Evolutionary conservation across 2,888 invertebrate species (phyloP).

Genomic region (Endotricha flammealis): DNA sequence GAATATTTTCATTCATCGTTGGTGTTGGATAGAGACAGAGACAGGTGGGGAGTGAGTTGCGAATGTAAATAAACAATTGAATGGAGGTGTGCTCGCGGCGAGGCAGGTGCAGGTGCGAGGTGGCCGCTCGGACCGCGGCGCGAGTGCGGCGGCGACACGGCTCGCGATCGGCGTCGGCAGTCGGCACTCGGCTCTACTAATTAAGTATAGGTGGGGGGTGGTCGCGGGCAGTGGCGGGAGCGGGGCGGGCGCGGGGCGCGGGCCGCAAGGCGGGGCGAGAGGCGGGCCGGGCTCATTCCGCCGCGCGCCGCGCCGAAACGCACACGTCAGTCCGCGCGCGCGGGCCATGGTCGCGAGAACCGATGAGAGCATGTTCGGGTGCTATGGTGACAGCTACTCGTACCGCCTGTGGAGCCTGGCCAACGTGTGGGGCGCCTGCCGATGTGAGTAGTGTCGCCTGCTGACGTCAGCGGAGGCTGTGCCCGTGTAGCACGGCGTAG

Average conservation of each 20-base stretch:
- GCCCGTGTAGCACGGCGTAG: slow-evolving; percentile 51
- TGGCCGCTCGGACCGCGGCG: too few species aligned
- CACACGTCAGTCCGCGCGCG: slow-evolving; percentile 70
- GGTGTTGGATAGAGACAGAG: slow-evolving; percentile 58
- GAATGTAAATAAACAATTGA: slow-evolving; percentile 49
- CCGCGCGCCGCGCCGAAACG: slow-evolving; percentile 68
- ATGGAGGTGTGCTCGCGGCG: slow-evolving; percentile 16
- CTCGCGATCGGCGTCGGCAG: slow-evolving; percentile 11
- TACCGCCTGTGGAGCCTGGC: slow-evolving; percentile 87
- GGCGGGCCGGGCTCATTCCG: slow-evolving; percentile 64
- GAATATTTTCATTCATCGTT: neutral
- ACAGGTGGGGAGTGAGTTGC: slow-evolving; percentile 57
- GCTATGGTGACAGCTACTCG: slow-evolving; percentile 85
- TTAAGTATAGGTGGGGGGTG: slow-evolving; percentile 62
- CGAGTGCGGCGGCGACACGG: slow-evolving; percentile 4
- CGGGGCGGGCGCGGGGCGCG: slow-evolving; percentile 30
- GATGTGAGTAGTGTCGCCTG: slow-evolving; percentile 81
- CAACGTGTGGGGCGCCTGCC: slow-evolving; percentile 86
- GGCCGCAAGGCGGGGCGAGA: slow-evolving; percentile 42
- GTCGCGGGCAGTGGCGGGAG: slow-evolving; percentile 24
- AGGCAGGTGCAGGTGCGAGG: too few species aligned
- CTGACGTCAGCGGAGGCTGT: slow-evolving; percentile 57
- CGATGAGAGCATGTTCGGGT: slow-evolving; percentile 86
- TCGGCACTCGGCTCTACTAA: slow-evolving; percentile 53
- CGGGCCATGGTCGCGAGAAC: slow-evolving; percentile 91